These are phyloP conservation scores for Neocloeon triangulifer DNA, from an alignment of 1,140 invertebrate species.

Conservation along the genomic window DNA sequence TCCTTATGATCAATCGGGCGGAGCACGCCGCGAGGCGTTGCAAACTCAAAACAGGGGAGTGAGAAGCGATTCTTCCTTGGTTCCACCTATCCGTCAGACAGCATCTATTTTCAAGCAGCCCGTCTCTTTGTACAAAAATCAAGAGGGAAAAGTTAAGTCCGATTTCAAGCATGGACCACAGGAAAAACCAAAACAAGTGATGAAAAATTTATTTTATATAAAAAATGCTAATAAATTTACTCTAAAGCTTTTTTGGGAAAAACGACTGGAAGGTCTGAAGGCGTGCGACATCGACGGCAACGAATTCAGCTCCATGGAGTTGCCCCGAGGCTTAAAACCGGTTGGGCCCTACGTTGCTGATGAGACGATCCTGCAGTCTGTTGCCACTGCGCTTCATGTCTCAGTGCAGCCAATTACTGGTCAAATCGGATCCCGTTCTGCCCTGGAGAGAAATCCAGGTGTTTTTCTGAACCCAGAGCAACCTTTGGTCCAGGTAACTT, in stretches of 20 bases:
- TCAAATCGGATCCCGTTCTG: conserved; percentile 59
- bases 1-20: no score
- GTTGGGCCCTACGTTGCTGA: conserved; percentile 77
- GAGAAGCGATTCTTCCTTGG: conserved; percentile 69
- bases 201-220: conserved; percentile 6
- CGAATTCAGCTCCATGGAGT: conserved; percentile 55
- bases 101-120: conserved; percentile 98
- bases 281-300: conserved; percentile 67
- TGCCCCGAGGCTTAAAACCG: conserved; percentile 71
- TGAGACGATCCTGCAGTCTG: conserved; percentile 77
- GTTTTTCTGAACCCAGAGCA: conserved; percentile 92
- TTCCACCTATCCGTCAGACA: conserved; percentile 90
- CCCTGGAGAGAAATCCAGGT: conserved; percentile 81
- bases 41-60: conserved; percentile 36
- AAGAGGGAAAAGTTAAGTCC: conserved; percentile 67
- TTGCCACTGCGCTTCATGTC: conserved; percentile 66
- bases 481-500: conserved; percentile 64
- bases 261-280: conserved; percentile 72
- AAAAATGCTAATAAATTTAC: conserved; percentile 6
- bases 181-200: conserved; percentile 8
- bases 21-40: no score
- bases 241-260: conserved; percentile 85
- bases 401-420: conserved; percentile 68
- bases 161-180: conserved; percentile 39
- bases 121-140: conserved; percentile 80